phyloP scores from a whole-genome alignment of 2,797 vertebrate species.

The Gadopsis bispinosus region DNA sequence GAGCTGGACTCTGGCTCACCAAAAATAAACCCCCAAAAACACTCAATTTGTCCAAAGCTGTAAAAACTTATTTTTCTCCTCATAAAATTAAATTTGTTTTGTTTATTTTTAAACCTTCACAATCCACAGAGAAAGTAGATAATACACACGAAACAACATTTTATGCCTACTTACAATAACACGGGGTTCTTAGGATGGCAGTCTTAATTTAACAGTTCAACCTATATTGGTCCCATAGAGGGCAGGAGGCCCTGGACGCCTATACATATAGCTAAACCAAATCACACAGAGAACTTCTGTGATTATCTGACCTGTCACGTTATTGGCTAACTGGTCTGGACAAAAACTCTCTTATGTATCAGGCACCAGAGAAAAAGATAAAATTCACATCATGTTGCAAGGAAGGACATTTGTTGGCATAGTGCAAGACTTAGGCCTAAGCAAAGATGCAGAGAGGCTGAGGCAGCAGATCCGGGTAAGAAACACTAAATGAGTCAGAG shows the following conservation, averaged over 20 bases:
- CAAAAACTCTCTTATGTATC: not conserved
- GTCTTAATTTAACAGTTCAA: not conserved
- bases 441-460: constrained; percentile 51
- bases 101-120: not conserved
- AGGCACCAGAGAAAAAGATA: not conserved
- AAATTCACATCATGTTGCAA: constrained; percentile 9
- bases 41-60: not conserved
- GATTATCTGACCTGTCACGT: not conserved
- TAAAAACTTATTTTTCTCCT: constrained; percentile 5
- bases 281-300: not conserved
- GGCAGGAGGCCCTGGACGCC: not conserved
- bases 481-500: constrained; percentile 56
- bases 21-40: not conserved
- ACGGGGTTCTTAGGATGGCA: not conserved
- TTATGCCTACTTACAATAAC: not conserved
- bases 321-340: not conserved
- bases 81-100: not conserved
- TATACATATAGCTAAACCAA: not conserved
- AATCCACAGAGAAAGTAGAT: not conserved
- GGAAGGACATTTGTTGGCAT: not conserved
- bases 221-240: not conserved
- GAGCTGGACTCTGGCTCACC: constrained; percentile 9
- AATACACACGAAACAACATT: not conserved
- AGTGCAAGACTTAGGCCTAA: constrained; percentile 19
- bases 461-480: constrained; percentile 48